Conservation (phyloP, 2,888 invertebrate genomes). For the Ochropleura plecta region DNA sequence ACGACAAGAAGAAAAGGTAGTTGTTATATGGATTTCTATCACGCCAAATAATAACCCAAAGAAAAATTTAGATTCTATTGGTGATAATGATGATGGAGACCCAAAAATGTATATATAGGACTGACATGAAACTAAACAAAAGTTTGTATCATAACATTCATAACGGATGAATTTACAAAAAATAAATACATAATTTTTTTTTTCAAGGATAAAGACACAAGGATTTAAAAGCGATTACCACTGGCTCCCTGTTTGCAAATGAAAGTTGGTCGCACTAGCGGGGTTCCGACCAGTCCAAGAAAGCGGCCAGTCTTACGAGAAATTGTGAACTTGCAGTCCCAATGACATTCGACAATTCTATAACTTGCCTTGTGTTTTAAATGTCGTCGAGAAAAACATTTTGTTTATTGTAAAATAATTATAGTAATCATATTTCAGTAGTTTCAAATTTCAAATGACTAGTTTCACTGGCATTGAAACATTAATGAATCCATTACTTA, state of each 20-base stretch:
- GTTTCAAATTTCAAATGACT: conserved; percentile 22
- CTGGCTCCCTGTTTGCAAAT: background rate
- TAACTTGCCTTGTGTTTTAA: background rate
- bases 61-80: background rate
- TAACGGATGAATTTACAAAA: background rate
- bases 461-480: conserved; percentile 28
- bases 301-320: background rate
- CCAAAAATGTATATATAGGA: background rate
- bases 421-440: background rate
- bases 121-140: background rate
- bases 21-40: background rate
- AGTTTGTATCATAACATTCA: background rate
- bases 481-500: conserved; percentile 23
- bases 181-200: too few species aligned
- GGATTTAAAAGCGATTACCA: background rate
- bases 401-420: background rate
- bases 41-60: background rate
- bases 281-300: background rate
- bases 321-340: background rate
- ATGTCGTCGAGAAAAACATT: background rate
- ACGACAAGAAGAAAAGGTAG: conserved; percentile 38
- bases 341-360: background rate
- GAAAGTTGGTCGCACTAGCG: background rate
- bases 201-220: background rate
- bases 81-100: background rate